Evolutionary conservation across 2,113 vertebrate species (phyloP), one percentile per base, ranked within the genome.

Genomic region (Datnioides undecimradiatus): DNA sequence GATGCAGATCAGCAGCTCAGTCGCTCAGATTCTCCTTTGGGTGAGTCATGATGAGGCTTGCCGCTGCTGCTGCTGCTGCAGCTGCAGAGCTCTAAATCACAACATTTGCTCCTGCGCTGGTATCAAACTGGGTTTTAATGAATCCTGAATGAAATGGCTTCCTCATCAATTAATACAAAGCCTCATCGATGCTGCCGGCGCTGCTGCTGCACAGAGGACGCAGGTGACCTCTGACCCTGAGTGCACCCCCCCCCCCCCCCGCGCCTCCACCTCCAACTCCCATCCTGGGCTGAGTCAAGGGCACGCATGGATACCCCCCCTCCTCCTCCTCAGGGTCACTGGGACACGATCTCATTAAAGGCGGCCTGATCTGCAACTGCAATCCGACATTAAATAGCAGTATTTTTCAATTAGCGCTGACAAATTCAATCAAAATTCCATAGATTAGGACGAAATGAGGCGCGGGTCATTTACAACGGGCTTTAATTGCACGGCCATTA

Each of bases 401-500:
- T 98, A 98, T 99, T 99, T 99, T 99, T 99, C 98, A 99, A 99
- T 99, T 99, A 99, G 96, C 94, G 95, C 96, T 95, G 97, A 98
- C 97, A 97, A 98, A 99, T 99, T 97, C 97, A 98, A 98, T 99
- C 97, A 98, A 98, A 98, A 96, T 96, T 98, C 96, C 96, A 98
- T 97, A 98, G 97, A 99, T 98, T 97, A 97, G 97, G 96, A 97
- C 95, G 96, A 97, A 98, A 98, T 96, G 97, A 98, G 97, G 96
- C 97, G 95, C 95, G 97, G 97, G 96, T 98, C 97, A 97, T 99
- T 99, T 98, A 97, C 97, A 97, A 96, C 96, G 95, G 96, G 91
- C 95, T 98, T 97, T 99, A 99, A 99, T 99, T 98, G 98, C 97
- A 96, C 97, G 96, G 96, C 97, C 97, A 99, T 99, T 98, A 99